Conservation (phyloP, 1,140 invertebrate species). For the Apolygus lucorum region DNA sequence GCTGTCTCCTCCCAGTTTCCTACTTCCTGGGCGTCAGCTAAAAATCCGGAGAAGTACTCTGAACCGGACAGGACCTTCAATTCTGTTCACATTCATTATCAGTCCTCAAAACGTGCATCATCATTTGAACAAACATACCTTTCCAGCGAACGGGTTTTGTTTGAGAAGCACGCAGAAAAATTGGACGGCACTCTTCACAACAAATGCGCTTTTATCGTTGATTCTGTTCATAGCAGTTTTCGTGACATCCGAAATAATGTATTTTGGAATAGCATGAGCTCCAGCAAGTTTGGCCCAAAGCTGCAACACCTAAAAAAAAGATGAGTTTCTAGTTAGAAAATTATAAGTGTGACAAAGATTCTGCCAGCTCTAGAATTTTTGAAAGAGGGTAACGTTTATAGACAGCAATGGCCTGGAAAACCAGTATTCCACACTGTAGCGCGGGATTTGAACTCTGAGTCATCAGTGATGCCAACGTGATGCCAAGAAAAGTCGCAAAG, state of each 20-base stretch:
- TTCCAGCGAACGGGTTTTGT: constrained; percentile 32
- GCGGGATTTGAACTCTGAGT: too few relatives aligned
- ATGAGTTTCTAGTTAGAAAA: too few relatives aligned
- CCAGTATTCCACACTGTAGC: too few relatives aligned
- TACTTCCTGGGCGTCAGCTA: too few relatives aligned
- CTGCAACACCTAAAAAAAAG: constrained; percentile 31
- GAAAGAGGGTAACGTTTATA: too few relatives aligned
- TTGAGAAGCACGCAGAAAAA: constrained; percentile 31
- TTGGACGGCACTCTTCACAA: constrained; percentile 33
- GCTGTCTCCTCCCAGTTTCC: too few relatives aligned
- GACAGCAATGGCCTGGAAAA: too few relatives aligned
- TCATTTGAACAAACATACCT: constrained; percentile 31
- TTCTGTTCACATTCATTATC: not conserved
- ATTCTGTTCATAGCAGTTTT: constrained; percentile 29
- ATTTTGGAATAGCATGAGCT: constrained; percentile 31
- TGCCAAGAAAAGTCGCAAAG: too few relatives aligned
- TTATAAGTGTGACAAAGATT: too few relatives aligned
- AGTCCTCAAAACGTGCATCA: too few relatives aligned
- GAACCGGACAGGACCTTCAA: not conserved
- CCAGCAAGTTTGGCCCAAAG: constrained; percentile 31
- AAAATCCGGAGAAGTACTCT: not conserved
- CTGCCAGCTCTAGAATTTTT: too few relatives aligned
- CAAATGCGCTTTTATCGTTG: constrained; percentile 33
- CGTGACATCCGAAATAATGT: constrained; percentile 23
- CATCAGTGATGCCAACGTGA: too few relatives aligned